Percentiles rank a stretch among this genome's conserved stretches.
Evolutionary conservation across 2,113 vertebrate species (phyloP).

Genomic region (Myotis lucifugus): DNA sequence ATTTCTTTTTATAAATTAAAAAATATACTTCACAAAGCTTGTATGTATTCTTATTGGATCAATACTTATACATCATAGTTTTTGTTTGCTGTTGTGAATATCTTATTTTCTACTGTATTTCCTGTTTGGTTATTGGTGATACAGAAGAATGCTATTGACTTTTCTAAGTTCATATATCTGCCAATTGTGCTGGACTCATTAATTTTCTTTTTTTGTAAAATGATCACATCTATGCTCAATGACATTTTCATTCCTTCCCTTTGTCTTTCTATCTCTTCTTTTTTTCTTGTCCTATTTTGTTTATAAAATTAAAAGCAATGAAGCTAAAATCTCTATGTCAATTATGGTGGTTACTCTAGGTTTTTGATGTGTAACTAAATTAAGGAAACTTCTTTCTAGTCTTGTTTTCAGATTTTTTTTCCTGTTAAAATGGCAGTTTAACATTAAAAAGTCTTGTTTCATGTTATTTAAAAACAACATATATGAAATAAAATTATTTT

Average conservation of each 20-base stretch:
- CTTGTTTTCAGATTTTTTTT: slow-evolving; percentile 8
- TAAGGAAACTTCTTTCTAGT: neutral
- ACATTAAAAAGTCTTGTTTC: neutral
- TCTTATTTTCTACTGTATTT: neutral
- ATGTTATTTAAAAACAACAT: neutral
- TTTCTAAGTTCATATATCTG: neutral
- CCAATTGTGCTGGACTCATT: neutral
- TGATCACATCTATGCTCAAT: neutral
- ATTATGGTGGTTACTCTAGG: neutral
- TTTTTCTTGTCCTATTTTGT: neutral
- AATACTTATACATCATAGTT: neutral
- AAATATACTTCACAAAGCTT: neutral
- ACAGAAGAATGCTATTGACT: neutral
- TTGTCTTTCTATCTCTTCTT: neutral
- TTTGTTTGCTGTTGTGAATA: neutral
- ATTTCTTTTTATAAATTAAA: neutral
- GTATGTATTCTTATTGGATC: neutral
- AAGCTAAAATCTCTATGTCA: neutral
- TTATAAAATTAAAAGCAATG: neutral
- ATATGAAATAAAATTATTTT: neutral
- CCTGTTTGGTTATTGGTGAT: neutral
- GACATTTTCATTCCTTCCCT: neutral
- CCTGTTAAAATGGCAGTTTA: neutral
- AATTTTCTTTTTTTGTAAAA: neutral
- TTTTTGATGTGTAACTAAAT: neutral